Evolutionary conservation across 1,140 invertebrate species (phyloP), one percentile per base, ranked within the genome.

Genomic region (Lutraria rhynchaena): DNA sequence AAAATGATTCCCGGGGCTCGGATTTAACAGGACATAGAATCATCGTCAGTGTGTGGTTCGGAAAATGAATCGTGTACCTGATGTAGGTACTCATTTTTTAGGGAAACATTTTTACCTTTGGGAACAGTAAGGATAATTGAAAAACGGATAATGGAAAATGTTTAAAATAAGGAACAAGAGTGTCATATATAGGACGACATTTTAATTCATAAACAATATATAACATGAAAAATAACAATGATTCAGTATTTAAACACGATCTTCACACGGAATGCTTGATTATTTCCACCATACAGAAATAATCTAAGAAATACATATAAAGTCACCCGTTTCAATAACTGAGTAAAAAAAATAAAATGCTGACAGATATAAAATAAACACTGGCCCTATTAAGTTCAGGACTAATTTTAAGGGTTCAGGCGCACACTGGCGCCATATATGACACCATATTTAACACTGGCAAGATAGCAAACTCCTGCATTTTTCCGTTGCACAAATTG

Each of bases 191-290:
- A n/a, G n/a, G 63, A 67, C 63, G 63, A 67, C 63, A 67, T 51
- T 67, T 67, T 67, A 67, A 46, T 67, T n/a, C 31, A 46, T 46
- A 67, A 67, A 67, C 63, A 67, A 67, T 37, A 67, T 49, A 67
- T 13, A 67, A 46, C 63, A 67, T 27, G 63, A 49, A 67, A 55
- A 29, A 67, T 67, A 67, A 67, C 63, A 67, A 67, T 4, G 19
- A 51, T 67, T 49, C 63, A 19, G 63, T 49, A 67, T 67, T 49
- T n/a, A 67, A 49, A 67, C 63, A 67, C 22, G 37, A 15, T 51
- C 27, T 67, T 67, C 44, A 67, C 49, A 67, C 63, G 63, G 63
- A 67, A 67, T 67, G 63, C 31, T 67, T 46, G 63, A 67, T 49
- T 67, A 67, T 41, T 67, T 24, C 41, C 37, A 15, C 41, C 63